Evolutionary conservation across 2,113 vertebrate species (phyloP), one percentile per base, ranked within the genome.

Genomic region (Hypanus sabinus): DNA sequence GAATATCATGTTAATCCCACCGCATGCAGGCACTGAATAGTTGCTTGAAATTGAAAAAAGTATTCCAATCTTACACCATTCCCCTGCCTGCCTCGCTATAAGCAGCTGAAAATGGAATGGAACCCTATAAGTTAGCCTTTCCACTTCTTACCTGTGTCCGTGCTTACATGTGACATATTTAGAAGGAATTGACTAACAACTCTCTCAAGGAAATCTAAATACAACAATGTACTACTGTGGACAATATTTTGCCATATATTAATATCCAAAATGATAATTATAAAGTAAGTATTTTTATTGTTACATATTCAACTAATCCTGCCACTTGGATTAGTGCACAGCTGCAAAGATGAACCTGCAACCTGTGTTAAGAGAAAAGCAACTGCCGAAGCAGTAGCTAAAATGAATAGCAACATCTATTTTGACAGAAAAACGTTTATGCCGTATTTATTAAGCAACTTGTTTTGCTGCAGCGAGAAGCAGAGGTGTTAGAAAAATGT

Each of bases 401-500:
- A 70, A 70, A 18, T 16, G 70, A 38, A 70, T 70, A 90, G 38
- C 55, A 57, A 33, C 33, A 70, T 16, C 65, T 38, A 22, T 9
- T 27, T 68, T 33, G 70, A 27, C 10, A 75, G 36, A 73, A 93
- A 55, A 33, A 57, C 38, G 46, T 71, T 9, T 73, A 38, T 93
- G 24, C 65, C 70, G 30, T 73, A 73, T 73, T 38, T 46, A 22
- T 27, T 55, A 93, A 93, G 91, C 91, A 93, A 70, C 91, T 73
- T 73, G 91, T 2, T 36, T 73, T 38, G 91, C 30, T 88, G 70
- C 68, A 93, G 91, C 36, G 24, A 68, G 36, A 7, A 92, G 90
- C 90, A 93, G 91, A 73, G 91, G 20, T 68, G 70, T 24, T 36
- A 70, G 10, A 93, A 93, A 73, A 14, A 91, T 22, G 62, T 91